Evolutionary conservation across 2,797 vertebrate genomes (phyloP), one percentile per base, ranked within the genome.

Genomic region (Crenuchus spilurus): DNA sequence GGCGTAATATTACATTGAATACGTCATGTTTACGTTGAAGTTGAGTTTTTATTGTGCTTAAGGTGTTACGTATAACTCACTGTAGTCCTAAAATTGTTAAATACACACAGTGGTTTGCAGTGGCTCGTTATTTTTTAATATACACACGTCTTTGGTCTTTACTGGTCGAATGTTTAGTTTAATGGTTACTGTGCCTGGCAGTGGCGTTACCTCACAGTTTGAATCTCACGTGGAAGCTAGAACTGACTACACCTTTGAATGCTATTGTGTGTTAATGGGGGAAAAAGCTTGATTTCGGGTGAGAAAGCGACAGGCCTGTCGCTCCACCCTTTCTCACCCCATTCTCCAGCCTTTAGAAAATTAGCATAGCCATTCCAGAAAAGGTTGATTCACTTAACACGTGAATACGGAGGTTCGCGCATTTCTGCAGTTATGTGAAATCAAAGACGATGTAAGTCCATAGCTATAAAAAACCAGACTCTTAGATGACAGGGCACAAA

Each of bases 291-390:
- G 35, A 28, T 16, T 61, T 37, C 5, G n/a, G 39, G n/a, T 44
- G 39, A 22, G 35, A 16, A 64, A 31, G 14, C 39, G 16, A 31
- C 24, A 41, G 42, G 51, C 14, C 22, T 6, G 22, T 46, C 61
- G 24, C 14, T 30, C 30, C 60, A 58, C 51, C 67, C 30, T 75
- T 75, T 57, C 66, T 70, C 49, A 70, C 41, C 74, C 31, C 58
- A 69, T 42, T 37, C 42, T 39, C 13, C 48, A 55, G 30, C 20
- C 35, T 26, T 70, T 46, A 30, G 28, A 66, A 58, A 72, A 77
- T 60, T 72, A 51, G 61, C 61, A 76, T 76, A 65, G 16, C 66
- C 28, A 54, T 63, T 70, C 6, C 55, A 60, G 49, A 48, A 55
- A 60, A 22, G n/a, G 26, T 49, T 33, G 10, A 65, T 44, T 30